These are phyloP conservation scores for Stylophora pistillata DNA, from an alignment of 64 coral and sea anemone genomes.

Conservation along the genomic window DNA sequence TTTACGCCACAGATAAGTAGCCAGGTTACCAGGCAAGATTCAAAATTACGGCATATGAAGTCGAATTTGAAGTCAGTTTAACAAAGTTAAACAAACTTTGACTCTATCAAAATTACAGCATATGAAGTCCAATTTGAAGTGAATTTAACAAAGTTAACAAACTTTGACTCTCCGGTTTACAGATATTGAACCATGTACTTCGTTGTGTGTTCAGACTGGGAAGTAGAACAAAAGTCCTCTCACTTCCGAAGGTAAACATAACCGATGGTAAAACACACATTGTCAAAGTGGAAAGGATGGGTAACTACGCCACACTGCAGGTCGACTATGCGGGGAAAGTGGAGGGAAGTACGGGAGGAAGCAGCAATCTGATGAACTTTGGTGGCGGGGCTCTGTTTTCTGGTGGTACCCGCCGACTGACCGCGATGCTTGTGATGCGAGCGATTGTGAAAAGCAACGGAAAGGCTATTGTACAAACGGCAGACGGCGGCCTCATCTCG, in stretches of 20 bases:
- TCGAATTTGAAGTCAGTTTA: too few species aligned
- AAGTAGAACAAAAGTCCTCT: conserved; percentile 69
- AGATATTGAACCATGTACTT: conserved; percentile 59
- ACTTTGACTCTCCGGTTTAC: neutral
- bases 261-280: conserved; percentile 68
- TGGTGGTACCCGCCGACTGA: conserved; percentile 28
- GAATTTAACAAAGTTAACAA: too few species aligned
- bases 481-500: conserved; percentile 39
- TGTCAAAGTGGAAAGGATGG: conserved; percentile 59
- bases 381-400: conserved; percentile 75
- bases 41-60: too few species aligned
- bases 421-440: conserved; percentile 46
- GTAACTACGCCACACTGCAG: conserved; percentile 68
- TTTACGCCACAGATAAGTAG: too few species aligned
- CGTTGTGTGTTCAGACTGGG: conserved; percentile 73
- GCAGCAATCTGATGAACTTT: conserved; percentile 61
- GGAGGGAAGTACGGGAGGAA: conserved; percentile 67
- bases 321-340: conserved; percentile 66
- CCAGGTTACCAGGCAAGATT: too few species aligned
- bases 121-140: too few species aligned
- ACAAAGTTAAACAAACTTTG: too few species aligned
- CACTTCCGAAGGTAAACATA: conserved; percentile 52
- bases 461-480: conserved; percentile 58
- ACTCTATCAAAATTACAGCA: neutral
- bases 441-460: conserved; percentile 62